These are phyloP conservation scores for Oligia fasciuncula DNA, from an alignment of 2,888 invertebrate species.

Conservation along the genomic window DNA sequence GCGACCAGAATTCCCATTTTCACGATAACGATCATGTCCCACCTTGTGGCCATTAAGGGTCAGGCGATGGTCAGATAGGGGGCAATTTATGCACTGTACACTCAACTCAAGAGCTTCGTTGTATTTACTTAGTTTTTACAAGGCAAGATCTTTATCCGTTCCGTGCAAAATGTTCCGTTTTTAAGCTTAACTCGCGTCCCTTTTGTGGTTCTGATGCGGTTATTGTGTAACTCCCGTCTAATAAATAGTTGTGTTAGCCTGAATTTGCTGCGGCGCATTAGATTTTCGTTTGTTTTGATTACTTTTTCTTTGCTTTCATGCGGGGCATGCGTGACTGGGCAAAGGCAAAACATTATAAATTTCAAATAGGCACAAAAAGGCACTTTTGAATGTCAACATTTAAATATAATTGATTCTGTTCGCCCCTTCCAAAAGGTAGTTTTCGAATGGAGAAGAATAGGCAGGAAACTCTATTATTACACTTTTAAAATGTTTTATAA, in stretches of 20 bases:
- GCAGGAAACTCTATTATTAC: neutral
- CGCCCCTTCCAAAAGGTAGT: neutral
- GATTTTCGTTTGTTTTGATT: conserved; percentile 15
- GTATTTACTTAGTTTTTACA: conserved; percentile 85
- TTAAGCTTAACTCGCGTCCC: conserved; percentile 61
- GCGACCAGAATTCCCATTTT: conserved; percentile 83
- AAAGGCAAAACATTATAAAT: neutral
- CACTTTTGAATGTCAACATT: neutral
- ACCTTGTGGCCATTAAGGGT: conserved; percentile 87
- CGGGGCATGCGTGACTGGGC: neutral
- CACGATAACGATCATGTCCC: conserved; percentile 87
- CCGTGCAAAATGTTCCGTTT: conserved; percentile 79
- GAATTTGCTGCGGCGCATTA: conserved; percentile 43
- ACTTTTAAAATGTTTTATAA: neutral
- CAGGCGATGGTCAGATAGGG: conserved; percentile 87
- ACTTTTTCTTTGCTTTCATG: conserved; percentile 1
- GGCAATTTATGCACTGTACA: conserved; percentile 87
- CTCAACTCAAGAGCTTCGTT: conserved; percentile 82
- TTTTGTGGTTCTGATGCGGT: conserved; percentile 64
- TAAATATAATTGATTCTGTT: neutral
- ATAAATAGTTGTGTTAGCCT: conserved; percentile 45
- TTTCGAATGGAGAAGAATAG: neutral
- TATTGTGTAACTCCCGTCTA: conserved; percentile 57
- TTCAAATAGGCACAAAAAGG: neutral
- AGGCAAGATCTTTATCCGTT: conserved; percentile 80